phyloP scores from a whole-genome alignment of 2,888 invertebrate species.

The Prosopocoilus inquinatus region DNA sequence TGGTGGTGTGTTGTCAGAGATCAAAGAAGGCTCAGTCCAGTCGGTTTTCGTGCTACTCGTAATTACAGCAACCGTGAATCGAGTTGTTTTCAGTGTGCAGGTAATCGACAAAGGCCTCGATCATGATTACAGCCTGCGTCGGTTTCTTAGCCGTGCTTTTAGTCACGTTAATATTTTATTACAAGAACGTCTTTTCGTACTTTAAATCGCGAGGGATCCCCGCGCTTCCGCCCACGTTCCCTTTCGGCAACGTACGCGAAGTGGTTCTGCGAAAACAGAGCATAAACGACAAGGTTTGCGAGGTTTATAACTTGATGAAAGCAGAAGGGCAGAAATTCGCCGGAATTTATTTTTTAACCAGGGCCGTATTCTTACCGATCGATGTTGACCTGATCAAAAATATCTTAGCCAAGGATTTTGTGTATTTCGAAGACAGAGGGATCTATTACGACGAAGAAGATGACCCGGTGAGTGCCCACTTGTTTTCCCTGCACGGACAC shows the following conservation, averaged over 20 bases:
- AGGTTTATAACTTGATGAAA: slow-evolving; percentile 57
- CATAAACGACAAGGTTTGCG: slow-evolving; percentile 61
- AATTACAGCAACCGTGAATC: too few relatives aligned
- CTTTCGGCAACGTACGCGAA: slow-evolving; percentile 61
- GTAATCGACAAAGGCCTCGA: too few relatives aligned
- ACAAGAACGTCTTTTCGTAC: slow-evolving; percentile 52
- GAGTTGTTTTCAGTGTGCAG: too few relatives aligned
- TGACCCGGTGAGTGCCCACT: slow-evolving; percentile 57
- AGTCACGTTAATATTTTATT: slow-evolving; percentile 6
- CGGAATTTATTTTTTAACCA: slow-evolving; percentile 63
- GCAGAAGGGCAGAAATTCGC: slow-evolving; percentile 46
- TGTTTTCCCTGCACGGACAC: slow-evolving; percentile 56
- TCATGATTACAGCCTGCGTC: too few relatives aligned
- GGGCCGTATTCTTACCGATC: slow-evolving; percentile 61
- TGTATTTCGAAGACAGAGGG: slow-evolving; percentile 64
- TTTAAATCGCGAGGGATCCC: slow-evolving; percentile 61
- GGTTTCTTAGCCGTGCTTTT: neutral
- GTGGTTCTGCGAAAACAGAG: slow-evolving; percentile 57
- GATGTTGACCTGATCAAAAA: slow-evolving; percentile 62
- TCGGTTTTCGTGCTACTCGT: too few relatives aligned
- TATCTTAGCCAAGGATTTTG: slow-evolving; percentile 62
- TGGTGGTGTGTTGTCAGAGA: too few relatives aligned
- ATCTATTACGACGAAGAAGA: slow-evolving; percentile 56
- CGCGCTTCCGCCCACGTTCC: slow-evolving; percentile 58
- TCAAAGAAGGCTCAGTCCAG: too few relatives aligned